A percentile compares a stretch with the other conserved stretches of the same genome.
Evolutionary conservation across 2,797 vertebrate species (phyloP).

Genomic region (Leptatherina wallacei): DNA sequence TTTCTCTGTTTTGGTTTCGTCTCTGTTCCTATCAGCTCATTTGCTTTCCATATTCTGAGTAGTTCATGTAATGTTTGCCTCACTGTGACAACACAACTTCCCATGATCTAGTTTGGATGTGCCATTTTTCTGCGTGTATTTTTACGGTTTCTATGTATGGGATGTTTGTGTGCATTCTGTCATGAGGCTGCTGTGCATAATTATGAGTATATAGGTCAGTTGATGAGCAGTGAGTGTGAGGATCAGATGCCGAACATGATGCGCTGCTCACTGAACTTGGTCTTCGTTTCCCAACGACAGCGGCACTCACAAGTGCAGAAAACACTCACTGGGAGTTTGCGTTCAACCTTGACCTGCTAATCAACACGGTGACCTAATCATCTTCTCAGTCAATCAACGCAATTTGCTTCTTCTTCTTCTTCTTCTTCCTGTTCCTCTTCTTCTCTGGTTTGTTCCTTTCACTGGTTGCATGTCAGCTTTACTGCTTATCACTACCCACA

Average conservation of each 20-base stretch:
- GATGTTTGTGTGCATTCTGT: constrained; percentile 43
- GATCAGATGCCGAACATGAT: constrained; percentile 77
- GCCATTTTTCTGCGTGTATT: constrained; percentile 17
- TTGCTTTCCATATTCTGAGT: neutral
- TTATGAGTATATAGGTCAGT: constrained; percentile 81
- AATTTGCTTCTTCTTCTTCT: constrained; percentile 31
- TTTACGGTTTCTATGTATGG: constrained; percentile 36
- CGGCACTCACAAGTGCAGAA: constrained; percentile 14
- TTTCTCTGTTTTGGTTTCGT: neutral
- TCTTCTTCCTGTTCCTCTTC: too few species aligned
- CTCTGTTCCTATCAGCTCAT: too few species aligned
- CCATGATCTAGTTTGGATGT: constrained; percentile 26
- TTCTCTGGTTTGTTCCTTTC: too few species aligned
- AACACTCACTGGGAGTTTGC: constrained; percentile 14
- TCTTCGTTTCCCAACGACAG: constrained; percentile 15
- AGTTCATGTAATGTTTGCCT: constrained; percentile 7
- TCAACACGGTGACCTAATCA: constrained; percentile 49
- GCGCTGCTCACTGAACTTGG: constrained; percentile 71
- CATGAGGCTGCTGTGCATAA: constrained; percentile 72
- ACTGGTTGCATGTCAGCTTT: too few species aligned
- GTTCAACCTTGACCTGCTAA: constrained; percentile 60
- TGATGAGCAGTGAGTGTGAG: constrained; percentile 81
- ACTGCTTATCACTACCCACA: too few species aligned
- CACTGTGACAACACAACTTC: constrained; percentile 6
- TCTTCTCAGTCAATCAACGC: constrained; percentile 46